Percentiles rank a stretch among this genome's conserved stretches.
Evolutionary conservation across 2,113 vertebrate genomes (phyloP).

Genomic region (Syngnathus floridae): DNA sequence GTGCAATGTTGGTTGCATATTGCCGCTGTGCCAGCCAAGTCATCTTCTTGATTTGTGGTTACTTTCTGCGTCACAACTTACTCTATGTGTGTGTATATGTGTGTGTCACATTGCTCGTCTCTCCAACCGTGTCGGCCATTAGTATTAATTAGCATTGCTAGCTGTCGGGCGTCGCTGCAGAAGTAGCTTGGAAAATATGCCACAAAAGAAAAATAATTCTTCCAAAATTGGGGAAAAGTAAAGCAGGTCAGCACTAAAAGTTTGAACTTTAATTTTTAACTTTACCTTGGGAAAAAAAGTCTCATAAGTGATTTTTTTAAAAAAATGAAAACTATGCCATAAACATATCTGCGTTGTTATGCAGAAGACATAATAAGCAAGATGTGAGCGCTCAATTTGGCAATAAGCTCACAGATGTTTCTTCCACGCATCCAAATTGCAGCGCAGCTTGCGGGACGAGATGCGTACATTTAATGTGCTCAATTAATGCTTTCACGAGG

Average conservation of each 20-base stretch:
- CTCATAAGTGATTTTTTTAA: too few relatives aligned
- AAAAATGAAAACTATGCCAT: too few relatives aligned
- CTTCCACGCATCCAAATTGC: not conserved
- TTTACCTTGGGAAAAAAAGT: too few relatives aligned
- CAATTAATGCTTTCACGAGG: not conserved
- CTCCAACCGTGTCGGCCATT: conserved; percentile 60
- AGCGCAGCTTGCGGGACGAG: not conserved
- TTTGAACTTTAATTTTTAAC: too few relatives aligned
- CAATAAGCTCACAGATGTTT: not conserved
- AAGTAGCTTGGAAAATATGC: not conserved
- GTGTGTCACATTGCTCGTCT: conserved; percentile 50
- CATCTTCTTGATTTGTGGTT: conserved; percentile 52
- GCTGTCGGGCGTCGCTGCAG: conserved; percentile 47
- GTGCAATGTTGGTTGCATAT: conserved; percentile 13
- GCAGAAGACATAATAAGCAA: not conserved
- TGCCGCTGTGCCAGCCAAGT: conserved; percentile 23
- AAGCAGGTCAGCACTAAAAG: too few relatives aligned
- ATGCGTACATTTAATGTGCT: not conserved
- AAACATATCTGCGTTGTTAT: not conserved
- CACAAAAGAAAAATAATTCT: not conserved
- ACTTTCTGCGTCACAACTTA: conserved; percentile 25
- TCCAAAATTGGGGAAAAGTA: too few relatives aligned
- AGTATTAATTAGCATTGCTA: conserved; percentile 60
- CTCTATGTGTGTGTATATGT: conserved; percentile 12
- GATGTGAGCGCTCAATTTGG: not conserved